Evolutionary conservation across 2,113 vertebrate genomes (phyloP).

Genomic region (Lophochroa leadbeateri): DNA sequence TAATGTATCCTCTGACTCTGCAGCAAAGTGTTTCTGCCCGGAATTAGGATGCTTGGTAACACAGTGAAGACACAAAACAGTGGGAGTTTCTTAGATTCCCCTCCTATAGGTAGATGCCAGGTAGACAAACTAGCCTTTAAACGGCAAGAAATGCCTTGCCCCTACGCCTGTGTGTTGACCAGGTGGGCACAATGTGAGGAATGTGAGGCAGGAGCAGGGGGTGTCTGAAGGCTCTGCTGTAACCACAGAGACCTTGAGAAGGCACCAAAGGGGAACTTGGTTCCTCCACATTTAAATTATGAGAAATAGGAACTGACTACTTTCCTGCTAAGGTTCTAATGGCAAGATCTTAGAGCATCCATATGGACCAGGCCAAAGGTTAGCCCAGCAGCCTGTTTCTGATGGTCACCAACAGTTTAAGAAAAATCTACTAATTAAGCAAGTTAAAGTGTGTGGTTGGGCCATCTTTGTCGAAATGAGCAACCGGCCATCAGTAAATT

Average conservation of each 20-base stretch:
- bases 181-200: neutral
- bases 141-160: accelerated
- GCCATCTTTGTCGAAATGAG: neutral
- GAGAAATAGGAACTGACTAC: neutral
- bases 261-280: neutral
- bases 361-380: neutral
- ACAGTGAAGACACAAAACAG: neutral
- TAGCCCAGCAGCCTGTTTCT: neutral
- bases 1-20: neutral
- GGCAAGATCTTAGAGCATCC: neutral
- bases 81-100: neutral
- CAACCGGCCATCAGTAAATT: neutral
- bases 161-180: accelerated
- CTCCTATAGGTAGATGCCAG: neutral
- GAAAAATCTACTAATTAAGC: neutral
- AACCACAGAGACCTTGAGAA: neutral
- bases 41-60: neutral
- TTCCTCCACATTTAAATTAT: neutral
- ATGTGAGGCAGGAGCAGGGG: neutral
- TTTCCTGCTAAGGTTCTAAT: neutral
- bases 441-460: neutral
- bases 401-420: neutral
- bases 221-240: neutral
- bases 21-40: neutral
- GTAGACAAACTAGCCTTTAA: neutral